Evolutionary conservation across 2,888 invertebrate genomes (phyloP), one percentile per base, ranked within the genome.

Genomic region (Byasa hedistus): DNA sequence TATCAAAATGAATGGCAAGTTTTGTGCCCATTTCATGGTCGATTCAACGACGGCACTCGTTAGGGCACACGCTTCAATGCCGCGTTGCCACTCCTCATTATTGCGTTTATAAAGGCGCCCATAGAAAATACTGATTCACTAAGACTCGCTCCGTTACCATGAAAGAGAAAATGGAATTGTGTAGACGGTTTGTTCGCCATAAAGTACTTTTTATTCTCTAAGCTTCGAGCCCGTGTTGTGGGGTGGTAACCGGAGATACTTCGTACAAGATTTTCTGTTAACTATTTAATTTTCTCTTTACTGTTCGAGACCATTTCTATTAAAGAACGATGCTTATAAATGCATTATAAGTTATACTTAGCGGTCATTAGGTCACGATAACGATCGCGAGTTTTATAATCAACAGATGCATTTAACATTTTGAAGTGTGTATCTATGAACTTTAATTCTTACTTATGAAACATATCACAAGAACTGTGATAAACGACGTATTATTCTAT

Each of bases 151-250:
- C 77, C 76, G 83, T 80, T 79, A 79, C 81, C 73, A 75, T 89
- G 88, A 89, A 90, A 91, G 87, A 86, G 87, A 87, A 91, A 91
- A 90, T 87, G 88, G 89, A 82, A 89, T 89, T 90, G 89, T 91
- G 89, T 83, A 83, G 80, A 82, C 82, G 84, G 85, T 89, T 87
- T 89, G 89, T 89, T 85, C 81, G 79, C 76, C 51, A 66, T 76
- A 79, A 83, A 81, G 78, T 82, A 81, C 79, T 84, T 86, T 87
- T 86, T 82, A 79, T 82, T 82, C 79, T 77, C 78, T 74, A 73
- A 73, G 73, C 75, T 76, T 73, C 74, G 75, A 78, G 74, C 76
- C 74, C 69, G 76, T 77, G 75, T 77, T 73, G 73, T 70, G 71
- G 74, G 75, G 74, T 73, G 71, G 74, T 79, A 77, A 78, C 76